Percentiles rank a stretch among this genome's conserved stretches.
Evolutionary conservation across 2,888 invertebrate genomes (phyloP).

Genomic region (Xanthia togata): DNA sequence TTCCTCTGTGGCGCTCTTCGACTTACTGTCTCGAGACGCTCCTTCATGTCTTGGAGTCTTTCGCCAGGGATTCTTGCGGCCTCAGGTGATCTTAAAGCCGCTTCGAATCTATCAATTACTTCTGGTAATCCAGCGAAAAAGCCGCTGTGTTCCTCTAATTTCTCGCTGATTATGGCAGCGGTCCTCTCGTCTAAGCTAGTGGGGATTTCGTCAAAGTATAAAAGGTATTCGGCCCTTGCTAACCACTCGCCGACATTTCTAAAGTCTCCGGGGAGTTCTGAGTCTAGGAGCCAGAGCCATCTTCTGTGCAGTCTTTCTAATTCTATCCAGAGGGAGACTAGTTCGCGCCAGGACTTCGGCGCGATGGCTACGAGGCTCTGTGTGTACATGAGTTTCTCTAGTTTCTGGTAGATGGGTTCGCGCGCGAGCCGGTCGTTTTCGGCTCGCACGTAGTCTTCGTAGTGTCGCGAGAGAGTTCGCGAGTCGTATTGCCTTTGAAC

Average conservation of each 20-base stretch:
- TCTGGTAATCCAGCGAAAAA: conserved; percentile 96
- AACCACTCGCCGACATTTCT: conserved; percentile 97
- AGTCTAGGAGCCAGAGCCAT: conserved; percentile 97
- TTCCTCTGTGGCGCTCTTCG: conserved; percentile 95
- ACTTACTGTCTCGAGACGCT: conserved; percentile 94
- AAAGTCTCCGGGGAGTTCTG: conserved; percentile 95
- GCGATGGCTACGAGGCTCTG: conserved; percentile 95
- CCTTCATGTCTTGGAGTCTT: conserved; percentile 95
- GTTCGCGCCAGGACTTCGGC: conserved; percentile 95
- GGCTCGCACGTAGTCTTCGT: conserved; percentile 94
- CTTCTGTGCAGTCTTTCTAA: conserved; percentile 94
- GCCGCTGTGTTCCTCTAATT: conserved; percentile 96
- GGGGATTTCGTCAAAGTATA: conserved; percentile 95
- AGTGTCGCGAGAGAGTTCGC: conserved; percentile 94
- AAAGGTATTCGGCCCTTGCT: conserved; percentile 95
- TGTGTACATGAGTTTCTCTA: conserved; percentile 95
- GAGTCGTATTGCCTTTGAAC: conserved; percentile 94
- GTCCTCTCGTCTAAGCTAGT: conserved; percentile 96
- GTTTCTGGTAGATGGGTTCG: conserved; percentile 93
- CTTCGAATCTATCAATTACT: conserved; percentile 94
- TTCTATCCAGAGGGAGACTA: conserved; percentile 95
- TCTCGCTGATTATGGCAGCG: conserved; percentile 96
- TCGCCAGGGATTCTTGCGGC: conserved; percentile 94
- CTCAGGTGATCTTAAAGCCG: conserved; percentile 92
- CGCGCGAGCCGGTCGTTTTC: conserved; percentile 94